These are phyloP conservation scores for Drosophila nr. perissopoda DNA, from an alignment of 2,888 invertebrate genomes.

Conservation along the genomic window DNA sequence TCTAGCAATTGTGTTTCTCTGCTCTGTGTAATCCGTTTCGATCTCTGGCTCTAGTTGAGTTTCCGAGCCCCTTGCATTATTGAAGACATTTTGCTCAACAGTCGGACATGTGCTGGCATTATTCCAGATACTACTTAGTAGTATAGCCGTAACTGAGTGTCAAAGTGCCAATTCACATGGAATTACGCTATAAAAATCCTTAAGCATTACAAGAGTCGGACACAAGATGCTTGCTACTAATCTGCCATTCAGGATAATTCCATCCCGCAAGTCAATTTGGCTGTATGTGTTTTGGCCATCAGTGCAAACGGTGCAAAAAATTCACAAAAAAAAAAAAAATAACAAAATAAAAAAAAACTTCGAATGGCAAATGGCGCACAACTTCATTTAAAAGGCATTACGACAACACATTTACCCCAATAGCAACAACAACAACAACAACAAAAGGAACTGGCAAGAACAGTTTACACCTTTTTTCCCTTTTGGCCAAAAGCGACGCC, in stretches of 20 bases:
- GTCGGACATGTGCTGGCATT: conserved; percentile 50
- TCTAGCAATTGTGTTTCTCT: background rate
- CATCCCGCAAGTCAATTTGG: conserved; percentile 63
- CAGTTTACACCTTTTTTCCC: conserved; percentile 71
- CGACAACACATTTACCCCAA: conserved; percentile 67
- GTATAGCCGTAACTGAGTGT: conserved; percentile 12
- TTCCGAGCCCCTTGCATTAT: conserved; percentile 22
- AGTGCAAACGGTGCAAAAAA: conserved; percentile 70
- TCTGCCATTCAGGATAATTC: conserved; percentile 70
- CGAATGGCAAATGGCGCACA: conserved; percentile 79
- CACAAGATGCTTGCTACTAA: conserved; percentile 56
- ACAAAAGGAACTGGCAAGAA: conserved; percentile 41
- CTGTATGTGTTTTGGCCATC: conserved; percentile 52
- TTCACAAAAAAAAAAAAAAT: conserved; percentile 51
- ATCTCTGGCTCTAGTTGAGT: background rate
- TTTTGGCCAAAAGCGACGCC: conserved; percentile 61
- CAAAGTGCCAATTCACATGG: conserved; percentile 63
- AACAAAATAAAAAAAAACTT: conserved; percentile 55
- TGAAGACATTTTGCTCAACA: conserved; percentile 48
- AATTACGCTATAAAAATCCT: conserved; percentile 75
- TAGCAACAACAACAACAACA: conserved; percentile 41
- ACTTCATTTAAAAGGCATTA: conserved; percentile 79
- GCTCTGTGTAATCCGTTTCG: background rate
- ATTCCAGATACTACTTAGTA: conserved; percentile 34
- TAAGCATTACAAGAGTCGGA: conserved; percentile 60